Conservation (phyloP, 2,888 invertebrate genomes). For the Hoplodrina blanda region DNA sequence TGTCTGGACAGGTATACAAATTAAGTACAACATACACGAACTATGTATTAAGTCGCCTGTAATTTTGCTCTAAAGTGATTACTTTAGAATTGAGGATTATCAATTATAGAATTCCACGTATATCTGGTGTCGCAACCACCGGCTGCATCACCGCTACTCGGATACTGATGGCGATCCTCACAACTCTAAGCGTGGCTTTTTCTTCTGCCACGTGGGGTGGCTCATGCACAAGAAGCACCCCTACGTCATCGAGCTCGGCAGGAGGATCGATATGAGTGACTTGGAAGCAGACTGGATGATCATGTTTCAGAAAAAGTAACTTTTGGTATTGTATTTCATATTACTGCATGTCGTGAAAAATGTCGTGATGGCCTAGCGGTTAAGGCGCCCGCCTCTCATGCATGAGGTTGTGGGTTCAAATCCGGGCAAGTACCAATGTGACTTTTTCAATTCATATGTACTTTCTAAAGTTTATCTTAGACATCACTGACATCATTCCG, state of each 20-base stretch:
- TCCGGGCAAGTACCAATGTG: no score
- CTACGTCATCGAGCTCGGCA: constrained; percentile 92
- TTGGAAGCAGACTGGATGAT: constrained; percentile 93
- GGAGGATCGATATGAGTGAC: constrained; percentile 94
- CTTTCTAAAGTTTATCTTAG: no score
- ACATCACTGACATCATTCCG: no score
- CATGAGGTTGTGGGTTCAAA: no score
- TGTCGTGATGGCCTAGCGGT: no score
- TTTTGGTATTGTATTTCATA: neutral
- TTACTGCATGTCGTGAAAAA: no score
- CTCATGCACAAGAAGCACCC: constrained; percentile 95
- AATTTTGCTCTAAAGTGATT: neutral
- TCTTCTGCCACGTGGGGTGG: constrained; percentile 97
- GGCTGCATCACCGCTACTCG: constrained; percentile 94
- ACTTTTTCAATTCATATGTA: no score
- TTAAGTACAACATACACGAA: neutral
- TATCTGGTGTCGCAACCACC: no score
- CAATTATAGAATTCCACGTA: constrained; percentile 92
- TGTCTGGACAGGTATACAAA: constrained; percentile 93
- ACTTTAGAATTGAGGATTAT: no score
- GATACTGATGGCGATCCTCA: constrained; percentile 94
- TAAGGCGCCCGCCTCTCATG: no score
- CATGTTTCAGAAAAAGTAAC: constrained; percentile 94
- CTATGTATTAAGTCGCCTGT: neutral
- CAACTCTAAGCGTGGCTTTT: constrained; percentile 95